Conservation (phyloP, 2,888 invertebrate genomes). For the Tetranychus piercei region DNA sequence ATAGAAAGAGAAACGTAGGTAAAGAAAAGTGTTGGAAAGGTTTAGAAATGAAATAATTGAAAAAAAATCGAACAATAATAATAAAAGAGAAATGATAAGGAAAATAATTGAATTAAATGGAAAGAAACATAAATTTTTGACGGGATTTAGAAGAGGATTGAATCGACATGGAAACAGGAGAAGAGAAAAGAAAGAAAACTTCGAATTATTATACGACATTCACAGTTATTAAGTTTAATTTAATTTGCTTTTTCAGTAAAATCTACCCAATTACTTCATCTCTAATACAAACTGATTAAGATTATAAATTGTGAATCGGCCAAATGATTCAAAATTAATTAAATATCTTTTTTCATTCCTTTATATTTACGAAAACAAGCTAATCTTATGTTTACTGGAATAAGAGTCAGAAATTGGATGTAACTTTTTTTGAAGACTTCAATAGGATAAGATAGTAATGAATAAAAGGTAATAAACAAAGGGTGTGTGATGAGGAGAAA, state of each 20-base stretch:
- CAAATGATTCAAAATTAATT: background rate
- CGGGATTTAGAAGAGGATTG: conserved; percentile 14
- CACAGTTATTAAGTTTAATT: conserved; percentile 13
- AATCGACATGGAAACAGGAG: background rate
- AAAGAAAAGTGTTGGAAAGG: conserved; percentile 12
- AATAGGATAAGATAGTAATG: no score
- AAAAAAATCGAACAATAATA: conserved; percentile 22
- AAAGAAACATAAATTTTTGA: conserved; percentile 10
- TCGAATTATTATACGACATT: conserved; percentile 8
- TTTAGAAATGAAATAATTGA: background rate
- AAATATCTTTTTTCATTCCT: background rate
- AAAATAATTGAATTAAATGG: conserved; percentile 5
- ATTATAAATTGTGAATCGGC: background rate
- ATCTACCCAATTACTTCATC: no score
- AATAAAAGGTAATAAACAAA: no score
- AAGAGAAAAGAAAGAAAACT: conserved; percentile 20
- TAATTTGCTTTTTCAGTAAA: conserved; percentile 17
- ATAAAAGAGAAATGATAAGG: conserved; percentile 18
- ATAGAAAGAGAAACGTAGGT: conserved; percentile 13
- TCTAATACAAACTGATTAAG: no score
- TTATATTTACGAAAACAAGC: no score
- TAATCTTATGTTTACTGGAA: no score
- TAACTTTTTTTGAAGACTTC: no score
- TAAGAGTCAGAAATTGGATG: no score
- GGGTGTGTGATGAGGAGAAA: no score